phyloP scores from a whole-genome alignment of 2,888 invertebrate species.

The Uloborus plumipes region DNA sequence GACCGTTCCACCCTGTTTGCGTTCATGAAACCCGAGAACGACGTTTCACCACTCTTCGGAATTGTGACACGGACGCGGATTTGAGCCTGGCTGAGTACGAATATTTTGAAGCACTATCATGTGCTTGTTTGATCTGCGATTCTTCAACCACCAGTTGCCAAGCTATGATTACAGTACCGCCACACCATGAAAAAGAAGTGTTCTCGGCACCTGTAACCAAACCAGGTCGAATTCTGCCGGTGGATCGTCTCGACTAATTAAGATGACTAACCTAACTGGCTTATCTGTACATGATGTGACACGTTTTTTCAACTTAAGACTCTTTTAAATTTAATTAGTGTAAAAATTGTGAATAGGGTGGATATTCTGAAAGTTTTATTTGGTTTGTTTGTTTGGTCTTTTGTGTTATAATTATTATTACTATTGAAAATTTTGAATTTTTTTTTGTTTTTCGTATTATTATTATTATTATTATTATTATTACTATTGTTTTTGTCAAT shows the following conservation, averaged over 20 bases:
- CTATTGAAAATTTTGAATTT: too few species aligned
- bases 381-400: too few species aligned
- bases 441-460: too few species aligned
- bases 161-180: constrained; percentile 21
- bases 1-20: constrained; percentile 88
- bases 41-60: constrained; percentile 77
- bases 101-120: constrained; percentile 83
- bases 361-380: too few species aligned
- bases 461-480: too few species aligned
- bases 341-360: too few species aligned
- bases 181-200: constrained; percentile 5
- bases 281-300: neutral
- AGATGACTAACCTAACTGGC: too few species aligned
- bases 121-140: constrained; percentile 81
- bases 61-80: constrained; percentile 83
- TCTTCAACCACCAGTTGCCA: constrained; percentile 81
- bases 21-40: constrained; percentile 81
- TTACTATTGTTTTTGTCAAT: too few species aligned
- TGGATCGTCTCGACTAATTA: neutral
- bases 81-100: constrained; percentile 76
- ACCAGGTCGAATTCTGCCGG: constrained; percentile 21
- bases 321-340: neutral
- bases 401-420: too few species aligned
- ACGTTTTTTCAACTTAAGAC: neutral
- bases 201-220: constrained; percentile 5